Evolutionary conservation across 2,888 invertebrate species (phyloP), one percentile per base, ranked within the genome.

Genomic region (Andrena praecox): DNA sequence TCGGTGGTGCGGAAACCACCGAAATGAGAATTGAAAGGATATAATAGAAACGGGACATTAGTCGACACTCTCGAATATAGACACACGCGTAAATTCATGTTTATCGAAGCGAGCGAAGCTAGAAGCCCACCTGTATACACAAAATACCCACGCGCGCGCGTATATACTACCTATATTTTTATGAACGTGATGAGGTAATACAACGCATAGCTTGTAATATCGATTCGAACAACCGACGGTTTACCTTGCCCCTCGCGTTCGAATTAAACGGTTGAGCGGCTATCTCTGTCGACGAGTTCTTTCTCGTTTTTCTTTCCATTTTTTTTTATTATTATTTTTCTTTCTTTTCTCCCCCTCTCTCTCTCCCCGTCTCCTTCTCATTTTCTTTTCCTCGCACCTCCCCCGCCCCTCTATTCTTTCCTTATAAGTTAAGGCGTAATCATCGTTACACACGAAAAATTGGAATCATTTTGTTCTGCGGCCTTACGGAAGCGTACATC

Each of bases 141-240:
- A 79, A 81, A 73, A 85, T 80, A 87, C 70, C 81, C 71, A 87
- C 82, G 68, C 84, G 83, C 83, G 86, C 81, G 85, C 83, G 85
- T 83, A 85, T 87, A 81, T 70, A 86, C 82, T 85, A 87, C 89
- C 93, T 93, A 93, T 94, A 94, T 93, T 94, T 94, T 93, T 93
- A 93, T 93, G 92, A 93, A 93, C 92, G 92, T 92, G 90, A 92
- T 91, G 91, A 93, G 90, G 89, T 91, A 92, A 91, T 91, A 90
- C 91, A 89, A 90, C 90, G 91, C 90, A 90, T 93, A 93, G 92
- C 92, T 93, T 92, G 91, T 92, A 92, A 91, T 90, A 90, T 89
- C 88, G 88, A 91, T 85, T 90, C 88, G 84, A 88, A 91, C 86
- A 86, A 91, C 85, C 88, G 88, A 88, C 86, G 72, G 80, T 86